Evolutionary conservation across 2,113 vertebrate species (phyloP).

Genomic region (Pygoscelis antarcticus): DNA sequence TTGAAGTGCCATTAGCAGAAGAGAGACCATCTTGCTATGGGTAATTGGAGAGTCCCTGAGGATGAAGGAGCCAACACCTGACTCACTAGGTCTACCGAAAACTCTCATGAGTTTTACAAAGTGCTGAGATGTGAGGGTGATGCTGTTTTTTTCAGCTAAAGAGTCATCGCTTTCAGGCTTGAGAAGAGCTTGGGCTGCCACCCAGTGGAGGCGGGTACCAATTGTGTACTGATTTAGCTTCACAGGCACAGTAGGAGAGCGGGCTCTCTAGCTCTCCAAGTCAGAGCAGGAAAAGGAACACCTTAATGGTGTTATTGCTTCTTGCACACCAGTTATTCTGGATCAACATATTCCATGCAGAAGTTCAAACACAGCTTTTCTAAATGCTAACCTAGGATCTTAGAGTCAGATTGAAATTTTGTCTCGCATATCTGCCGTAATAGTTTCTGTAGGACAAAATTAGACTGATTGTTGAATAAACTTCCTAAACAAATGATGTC

Average conservation of each 20-base stretch:
- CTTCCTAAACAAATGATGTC: neutral
- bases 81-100: neutral
- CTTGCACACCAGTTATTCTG: neutral
- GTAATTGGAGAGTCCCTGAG: neutral
- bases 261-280: accelerated
- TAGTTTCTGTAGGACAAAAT: neutral
- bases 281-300: neutral
- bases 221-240: neutral
- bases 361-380: neutral
- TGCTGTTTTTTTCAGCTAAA: accelerated
- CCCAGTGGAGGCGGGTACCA: conserved; percentile 18
- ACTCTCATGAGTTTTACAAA: neutral
- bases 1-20: neutral
- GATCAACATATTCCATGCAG: neutral
- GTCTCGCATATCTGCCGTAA: neutral
- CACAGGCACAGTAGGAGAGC: accelerated
- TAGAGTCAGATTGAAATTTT: neutral
- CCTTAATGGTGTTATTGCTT: neutral
- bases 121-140: accelerated
- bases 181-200: conserved; percentile 42
- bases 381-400: neutral
- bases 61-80: neutral
- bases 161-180: neutral
- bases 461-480: neutral
- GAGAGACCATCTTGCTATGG: neutral